phyloP scores from a whole-genome alignment of 2,888 invertebrate genomes.

The Xestobium rufovillosum region DNA sequence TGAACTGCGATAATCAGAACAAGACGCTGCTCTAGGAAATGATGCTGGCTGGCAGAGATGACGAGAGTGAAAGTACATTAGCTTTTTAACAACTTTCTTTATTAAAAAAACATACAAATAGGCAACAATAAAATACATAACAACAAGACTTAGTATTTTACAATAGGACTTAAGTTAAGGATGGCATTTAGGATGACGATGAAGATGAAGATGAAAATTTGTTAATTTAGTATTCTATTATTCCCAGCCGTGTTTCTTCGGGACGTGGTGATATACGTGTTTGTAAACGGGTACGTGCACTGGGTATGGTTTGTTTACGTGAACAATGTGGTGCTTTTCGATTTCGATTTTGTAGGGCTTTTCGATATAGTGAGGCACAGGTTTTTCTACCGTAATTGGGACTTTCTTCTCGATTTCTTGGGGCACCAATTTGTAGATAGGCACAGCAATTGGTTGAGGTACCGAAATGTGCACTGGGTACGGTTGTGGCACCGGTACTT shows the following conservation, averaged over 20 bases:
- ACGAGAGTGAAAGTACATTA: constrained; percentile 2
- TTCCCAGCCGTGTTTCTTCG: constrained; percentile 27
- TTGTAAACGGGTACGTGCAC: constrained; percentile 69
- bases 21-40: too few relatives aligned
- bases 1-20: too few relatives aligned
- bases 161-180: neutral
- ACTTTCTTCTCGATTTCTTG: constrained; percentile 66
- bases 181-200: constrained; percentile 3
- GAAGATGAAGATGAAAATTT: neutral
- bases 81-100: constrained; percentile 1
- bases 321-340: constrained; percentile 63
- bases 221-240: too few relatives aligned
- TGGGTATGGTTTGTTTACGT: constrained; percentile 59
- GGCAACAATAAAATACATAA: neutral
- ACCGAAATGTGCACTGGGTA: constrained; percentile 65
- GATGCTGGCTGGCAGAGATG: neutral
- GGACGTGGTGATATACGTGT: constrained; percentile 60
- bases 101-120: neutral
- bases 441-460: constrained; percentile 65
- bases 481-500: constrained; percentile 66
- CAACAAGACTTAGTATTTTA: neutral
- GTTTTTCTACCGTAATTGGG: constrained; percentile 66
- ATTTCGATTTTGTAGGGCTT: constrained; percentile 71
- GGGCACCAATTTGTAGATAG: constrained; percentile 65
- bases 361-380: constrained; percentile 62